phyloP scores from a whole-genome alignment of 2,797 vertebrate species.

The Peromyscus attwateri region DNA sequence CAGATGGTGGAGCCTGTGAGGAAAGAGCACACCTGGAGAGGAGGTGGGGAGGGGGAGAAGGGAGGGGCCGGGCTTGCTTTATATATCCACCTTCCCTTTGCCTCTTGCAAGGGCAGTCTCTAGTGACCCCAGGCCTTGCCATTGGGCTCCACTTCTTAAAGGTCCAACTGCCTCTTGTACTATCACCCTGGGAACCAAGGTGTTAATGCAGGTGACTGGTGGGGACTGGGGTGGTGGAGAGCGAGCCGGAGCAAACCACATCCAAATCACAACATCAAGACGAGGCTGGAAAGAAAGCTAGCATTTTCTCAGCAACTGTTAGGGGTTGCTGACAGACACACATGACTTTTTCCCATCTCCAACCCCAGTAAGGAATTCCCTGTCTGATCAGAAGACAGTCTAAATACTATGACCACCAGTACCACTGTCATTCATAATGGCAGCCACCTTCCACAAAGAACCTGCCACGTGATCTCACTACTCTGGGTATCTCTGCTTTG shows the following conservation, averaged over 20 bases:
- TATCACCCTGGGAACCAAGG: neutral
- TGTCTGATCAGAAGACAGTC: neutral
- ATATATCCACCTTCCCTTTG: neutral
- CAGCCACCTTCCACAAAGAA: rapidly evolving
- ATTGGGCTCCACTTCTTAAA: neutral
- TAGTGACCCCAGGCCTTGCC: neutral
- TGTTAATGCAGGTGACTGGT: neutral
- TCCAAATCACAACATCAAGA: neutral
- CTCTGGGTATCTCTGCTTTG: neutral
- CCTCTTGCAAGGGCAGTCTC: neutral
- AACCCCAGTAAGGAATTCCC: neutral
- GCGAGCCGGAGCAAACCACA: neutral
- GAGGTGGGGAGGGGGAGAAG: neutral
- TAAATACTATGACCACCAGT: neutral
- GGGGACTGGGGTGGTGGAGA: neutral
- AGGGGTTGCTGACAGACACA: neutral
- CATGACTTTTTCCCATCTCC: neutral
- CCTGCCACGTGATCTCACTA: rapidly evolving
- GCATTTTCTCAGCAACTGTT: neutral
- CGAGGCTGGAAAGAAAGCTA: neutral
- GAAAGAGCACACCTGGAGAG: neutral
- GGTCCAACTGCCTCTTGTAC: neutral
- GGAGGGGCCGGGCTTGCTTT: neutral
- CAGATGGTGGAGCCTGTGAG: neutral
- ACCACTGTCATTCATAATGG: neutral